phyloP scores from a whole-genome alignment of 2,888 invertebrate genomes.

The Dichetophora obliterata region DNA sequence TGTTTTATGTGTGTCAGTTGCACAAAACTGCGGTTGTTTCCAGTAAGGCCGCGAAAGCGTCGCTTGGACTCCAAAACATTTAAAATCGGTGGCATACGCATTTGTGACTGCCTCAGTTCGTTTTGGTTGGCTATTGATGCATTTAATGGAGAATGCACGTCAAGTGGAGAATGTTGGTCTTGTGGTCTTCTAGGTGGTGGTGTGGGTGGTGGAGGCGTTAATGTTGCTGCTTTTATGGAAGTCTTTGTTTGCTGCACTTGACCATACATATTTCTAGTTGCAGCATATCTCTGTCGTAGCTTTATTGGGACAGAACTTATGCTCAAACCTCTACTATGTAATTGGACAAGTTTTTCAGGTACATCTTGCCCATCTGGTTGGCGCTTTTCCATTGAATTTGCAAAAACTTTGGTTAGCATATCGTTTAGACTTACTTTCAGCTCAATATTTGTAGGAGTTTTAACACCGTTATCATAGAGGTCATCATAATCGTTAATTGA shows the following conservation, averaged over 20 bases:
- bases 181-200: constrained; percentile 29
- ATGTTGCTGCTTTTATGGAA: constrained; percentile 3
- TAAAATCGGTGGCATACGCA: constrained; percentile 67
- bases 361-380: background rate
- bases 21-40: constrained; percentile 63
- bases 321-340: constrained; percentile 57
- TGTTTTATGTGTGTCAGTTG: constrained; percentile 62
- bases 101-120: background rate
- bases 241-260: background rate
- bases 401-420: background rate
- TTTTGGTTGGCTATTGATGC: constrained; percentile 53
- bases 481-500: constrained; percentile 58
- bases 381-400: background rate
- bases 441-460: constrained; percentile 1
- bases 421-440: background rate
- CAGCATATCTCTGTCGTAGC: constrained; percentile 52
- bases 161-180: constrained; percentile 25
- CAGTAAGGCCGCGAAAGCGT: constrained; percentile 59
- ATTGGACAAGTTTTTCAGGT: constrained; percentile 20
- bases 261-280: constrained; percentile 6
- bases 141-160: constrained; percentile 30
- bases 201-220: constrained; percentile 37
- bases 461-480: constrained; percentile 27
- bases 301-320: constrained; percentile 59
- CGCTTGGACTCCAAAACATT: constrained; percentile 64